These are phyloP conservation scores for Resseliella maxima DNA, from an alignment of 2,888 invertebrate genomes.

Conservation along the genomic window DNA sequence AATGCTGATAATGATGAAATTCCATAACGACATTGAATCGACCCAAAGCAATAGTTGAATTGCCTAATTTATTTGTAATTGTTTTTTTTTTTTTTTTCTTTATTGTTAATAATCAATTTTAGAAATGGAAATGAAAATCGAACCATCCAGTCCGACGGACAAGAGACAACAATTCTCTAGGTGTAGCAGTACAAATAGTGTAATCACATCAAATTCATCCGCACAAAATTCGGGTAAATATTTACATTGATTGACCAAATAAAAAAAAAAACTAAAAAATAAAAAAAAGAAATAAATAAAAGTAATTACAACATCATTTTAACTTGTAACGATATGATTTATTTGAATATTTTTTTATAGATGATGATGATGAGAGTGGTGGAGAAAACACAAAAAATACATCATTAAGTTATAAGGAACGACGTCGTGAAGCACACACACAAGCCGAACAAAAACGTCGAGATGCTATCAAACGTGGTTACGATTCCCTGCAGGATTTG, in stretches of 20 bases:
- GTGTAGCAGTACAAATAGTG: slow-evolving; percentile 81
- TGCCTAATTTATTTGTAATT: neutral
- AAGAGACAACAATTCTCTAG: slow-evolving; percentile 72
- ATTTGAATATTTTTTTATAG: slow-evolving; percentile 64
- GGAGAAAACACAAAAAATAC: slow-evolving; percentile 71
- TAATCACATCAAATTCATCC: slow-evolving; percentile 78
- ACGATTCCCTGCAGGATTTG: slow-evolving; percentile 90
- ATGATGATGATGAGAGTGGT: slow-evolving; percentile 74
- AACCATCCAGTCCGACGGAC: slow-evolving; percentile 72
- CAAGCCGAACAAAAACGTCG: slow-evolving; percentile 96
- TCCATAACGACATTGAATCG: slow-evolving; percentile 43
- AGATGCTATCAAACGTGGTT: slow-evolving; percentile 97
- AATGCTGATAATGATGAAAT: slow-evolving; percentile 50
- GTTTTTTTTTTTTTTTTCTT: too few species aligned
- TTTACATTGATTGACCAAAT: neutral
- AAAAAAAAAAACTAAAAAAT: neutral
- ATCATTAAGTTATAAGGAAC: slow-evolving; percentile 89
- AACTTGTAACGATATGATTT: slow-evolving; percentile 44
- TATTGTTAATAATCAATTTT: neutral
- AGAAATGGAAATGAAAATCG: slow-evolving; percentile 68
- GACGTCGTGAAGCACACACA: slow-evolving; percentile 94
- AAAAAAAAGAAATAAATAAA: neutral
- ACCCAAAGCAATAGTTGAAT: neutral
- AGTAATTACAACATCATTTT: neutral
- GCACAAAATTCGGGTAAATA: slow-evolving; percentile 80